Percentiles rank a stretch among this genome's conserved stretches.
phyloP scores from a whole-genome alignment of 2,888 invertebrate genomes.

The Mylabris sibirica region DNA sequence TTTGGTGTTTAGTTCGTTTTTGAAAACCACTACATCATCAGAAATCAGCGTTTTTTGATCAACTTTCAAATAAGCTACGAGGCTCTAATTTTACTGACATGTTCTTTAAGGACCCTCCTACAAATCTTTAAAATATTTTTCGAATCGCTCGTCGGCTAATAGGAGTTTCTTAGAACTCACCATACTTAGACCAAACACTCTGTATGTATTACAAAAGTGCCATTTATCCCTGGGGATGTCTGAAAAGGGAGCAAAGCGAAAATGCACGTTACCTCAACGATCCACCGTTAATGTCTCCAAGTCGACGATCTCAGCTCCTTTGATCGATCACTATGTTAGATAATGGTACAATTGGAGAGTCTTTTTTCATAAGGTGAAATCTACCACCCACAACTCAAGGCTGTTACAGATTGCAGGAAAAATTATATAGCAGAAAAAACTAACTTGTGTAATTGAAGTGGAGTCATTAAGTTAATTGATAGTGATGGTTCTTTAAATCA shows the following conservation, averaged over 20 bases:
- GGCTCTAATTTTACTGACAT: too few relatives aligned
- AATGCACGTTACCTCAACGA: slow-evolving; percentile 14
- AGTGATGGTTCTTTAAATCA: not conserved
- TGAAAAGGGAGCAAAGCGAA: slow-evolving; percentile 30
- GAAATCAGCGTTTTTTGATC: too few relatives aligned
- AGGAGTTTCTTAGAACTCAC: too few relatives aligned
- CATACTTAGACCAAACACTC: too few relatives aligned
- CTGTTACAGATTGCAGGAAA: slow-evolving; percentile 18
- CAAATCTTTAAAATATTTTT: too few relatives aligned
- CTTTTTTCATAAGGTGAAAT: slow-evolving; percentile 26
- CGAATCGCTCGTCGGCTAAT: too few relatives aligned
- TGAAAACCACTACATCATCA: too few relatives aligned
- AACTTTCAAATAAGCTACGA: too few relatives aligned
- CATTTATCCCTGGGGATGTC: slow-evolving; percentile 21
- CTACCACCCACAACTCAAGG: slow-evolving; percentile 35
- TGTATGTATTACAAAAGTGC: slow-evolving; percentile 19
- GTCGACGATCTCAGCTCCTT: too few relatives aligned
- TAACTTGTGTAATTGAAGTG: slow-evolving; percentile 23
- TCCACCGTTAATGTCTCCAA: not conserved
- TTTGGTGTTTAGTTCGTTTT: too few relatives aligned
- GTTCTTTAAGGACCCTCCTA: too few relatives aligned
- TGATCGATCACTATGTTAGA: too few relatives aligned
- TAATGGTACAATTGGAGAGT: slow-evolving; percentile 26
- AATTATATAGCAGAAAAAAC: not conserved
- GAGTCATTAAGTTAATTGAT: slow-evolving; percentile 8